Base-by-base conservation (phyloP, 2,797 vertebrate species). In the Acestrorhynchus altus region DNA sequence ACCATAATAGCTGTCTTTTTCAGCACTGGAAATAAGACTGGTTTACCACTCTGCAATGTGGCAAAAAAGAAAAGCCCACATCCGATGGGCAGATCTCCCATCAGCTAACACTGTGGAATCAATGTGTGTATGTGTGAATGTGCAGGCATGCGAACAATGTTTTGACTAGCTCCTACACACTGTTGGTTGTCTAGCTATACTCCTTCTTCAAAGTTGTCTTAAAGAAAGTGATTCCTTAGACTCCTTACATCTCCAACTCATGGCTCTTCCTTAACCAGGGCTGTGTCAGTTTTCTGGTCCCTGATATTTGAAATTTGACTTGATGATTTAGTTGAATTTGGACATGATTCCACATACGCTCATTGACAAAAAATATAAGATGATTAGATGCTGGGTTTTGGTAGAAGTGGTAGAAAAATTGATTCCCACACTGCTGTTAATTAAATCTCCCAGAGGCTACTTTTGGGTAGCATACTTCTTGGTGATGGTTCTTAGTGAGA, bases 121-220 rank as follows among this genome's bases (percentile, higher is more conserved):
- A 64, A 9, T 61, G 52, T 47, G 11, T 71, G 51, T 54, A 9
- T 42, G 60, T 64, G 60, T 42, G 60, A 15, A 26, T 28, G 22
- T 60, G 59, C 7, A 51, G 47, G 44, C 65, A 68, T 60, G 47
- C 51, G 9, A 71, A n/a, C 39, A 47, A 20, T 78, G 68, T 77
- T 77, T 71, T 64, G 76, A 24, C 76, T 64, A 71, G 28, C 40
- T 68, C 54, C 52, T 56, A 68, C 64, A 47, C n/a, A 47, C n/a
- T 68, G 64, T n/a, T 20, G 61, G 56, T 65, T 47, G 40, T 39
- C 20, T 46, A 64, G 20, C 35, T 22, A 66, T 70, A 70, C 28
- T 44, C 42, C 20, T 22, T 13, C 24, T 31, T 59, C 26, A 31
- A 15, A 39, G 46, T 57, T 20, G 31, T n/a, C n/a, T n/a, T 59